These are phyloP conservation scores for Linnaemya vulpina DNA, from an alignment of 2,888 invertebrate genomes.

Conservation along the genomic window DNA sequence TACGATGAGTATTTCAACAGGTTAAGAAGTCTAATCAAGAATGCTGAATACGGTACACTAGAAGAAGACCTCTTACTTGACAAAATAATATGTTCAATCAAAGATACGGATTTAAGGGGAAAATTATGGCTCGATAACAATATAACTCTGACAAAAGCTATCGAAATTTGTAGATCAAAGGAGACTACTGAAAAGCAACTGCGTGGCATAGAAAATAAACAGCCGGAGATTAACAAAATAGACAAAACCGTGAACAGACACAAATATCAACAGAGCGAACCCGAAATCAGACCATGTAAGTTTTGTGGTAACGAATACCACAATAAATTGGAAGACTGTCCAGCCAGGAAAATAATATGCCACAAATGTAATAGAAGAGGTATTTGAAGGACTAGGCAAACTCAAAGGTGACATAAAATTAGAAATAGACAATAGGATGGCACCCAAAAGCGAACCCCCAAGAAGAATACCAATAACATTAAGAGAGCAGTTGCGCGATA, in stretches of 20 bases:
- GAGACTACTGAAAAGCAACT: slow-evolving; percentile 11
- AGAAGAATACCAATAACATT: no score
- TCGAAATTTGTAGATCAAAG: slow-evolving; percentile 2
- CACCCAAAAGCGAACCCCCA: no score
- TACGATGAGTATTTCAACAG: slow-evolving; percentile 22
- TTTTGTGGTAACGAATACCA: slow-evolving; percentile 41
- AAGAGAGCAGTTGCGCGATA: no score
- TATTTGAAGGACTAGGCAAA: no score
- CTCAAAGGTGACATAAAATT: no score
- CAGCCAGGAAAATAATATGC: slow-evolving; percentile 18
- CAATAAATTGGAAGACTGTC: slow-evolving; percentile 14
- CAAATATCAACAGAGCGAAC: not conserved
- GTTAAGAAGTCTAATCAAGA: slow-evolving; percentile 1
- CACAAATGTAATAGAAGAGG: no score
- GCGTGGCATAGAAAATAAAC: not conserved
- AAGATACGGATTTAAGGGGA: slow-evolving; percentile 5
- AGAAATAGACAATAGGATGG: no score
- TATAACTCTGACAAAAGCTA: slow-evolving; percentile 22
- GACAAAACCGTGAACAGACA: not conserved
- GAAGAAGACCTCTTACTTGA: slow-evolving; percentile 20
- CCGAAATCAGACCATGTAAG: slow-evolving; percentile 1
- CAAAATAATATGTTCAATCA: slow-evolving; percentile 44
- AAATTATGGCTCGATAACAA: slow-evolving; percentile 29
- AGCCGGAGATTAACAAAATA: not conserved
- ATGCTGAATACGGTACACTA: slow-evolving; percentile 12